These are phyloP conservation scores for Anastrepha ludens DNA, from an alignment of 1,140 invertebrate genomes.

Conservation along the genomic window DNA sequence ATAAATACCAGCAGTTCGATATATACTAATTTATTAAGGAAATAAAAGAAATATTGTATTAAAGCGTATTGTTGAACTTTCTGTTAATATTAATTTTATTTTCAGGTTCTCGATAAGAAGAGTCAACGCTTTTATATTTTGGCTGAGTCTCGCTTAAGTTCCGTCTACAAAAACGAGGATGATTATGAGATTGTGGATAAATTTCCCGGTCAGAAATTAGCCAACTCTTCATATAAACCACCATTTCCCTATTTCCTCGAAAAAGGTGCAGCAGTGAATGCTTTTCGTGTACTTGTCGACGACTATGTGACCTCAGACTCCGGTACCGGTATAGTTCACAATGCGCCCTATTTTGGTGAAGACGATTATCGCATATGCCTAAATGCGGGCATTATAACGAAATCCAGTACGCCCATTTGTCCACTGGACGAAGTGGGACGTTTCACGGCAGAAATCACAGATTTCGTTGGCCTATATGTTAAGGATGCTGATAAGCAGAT, in stretches of 20 bases:
- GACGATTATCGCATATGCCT: constrained; percentile 95
- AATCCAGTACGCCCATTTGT: constrained; percentile 92
- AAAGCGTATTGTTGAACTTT: too few species aligned
- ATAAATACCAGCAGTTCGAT: too few species aligned
- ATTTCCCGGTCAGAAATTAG: constrained; percentile 88
- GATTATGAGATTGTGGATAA: constrained; percentile 86
- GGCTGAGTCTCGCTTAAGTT: constrained; percentile 88
- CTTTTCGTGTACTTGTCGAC: constrained; percentile 91
- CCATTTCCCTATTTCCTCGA: constrained; percentile 91
- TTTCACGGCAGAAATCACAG: constrained; percentile 89
- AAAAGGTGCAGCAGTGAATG: constrained; percentile 79
- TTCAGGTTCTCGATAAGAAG: constrained; percentile 77
- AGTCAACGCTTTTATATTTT: constrained; percentile 84
- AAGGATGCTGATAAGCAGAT: constrained; percentile 93
- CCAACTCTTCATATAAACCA: constrained; percentile 91
- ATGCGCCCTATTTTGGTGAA: constrained; percentile 99
- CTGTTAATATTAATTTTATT: neutral
- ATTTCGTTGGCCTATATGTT: constrained; percentile 94
- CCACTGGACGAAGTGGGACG: constrained; percentile 94
- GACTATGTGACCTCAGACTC: constrained; percentile 96
- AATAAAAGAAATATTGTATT: too few species aligned
- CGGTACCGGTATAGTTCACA: constrained; percentile 99
- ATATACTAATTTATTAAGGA: too few species aligned
- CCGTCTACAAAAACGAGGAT: constrained; percentile 87
- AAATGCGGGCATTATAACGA: constrained; percentile 86